A percentile compares a stretch with the other conserved stretches of the same genome.
These are phyloP conservation scores for Drosophila pandora DNA, from an alignment of 1,140 invertebrate species.

Conservation along the genomic window DNA sequence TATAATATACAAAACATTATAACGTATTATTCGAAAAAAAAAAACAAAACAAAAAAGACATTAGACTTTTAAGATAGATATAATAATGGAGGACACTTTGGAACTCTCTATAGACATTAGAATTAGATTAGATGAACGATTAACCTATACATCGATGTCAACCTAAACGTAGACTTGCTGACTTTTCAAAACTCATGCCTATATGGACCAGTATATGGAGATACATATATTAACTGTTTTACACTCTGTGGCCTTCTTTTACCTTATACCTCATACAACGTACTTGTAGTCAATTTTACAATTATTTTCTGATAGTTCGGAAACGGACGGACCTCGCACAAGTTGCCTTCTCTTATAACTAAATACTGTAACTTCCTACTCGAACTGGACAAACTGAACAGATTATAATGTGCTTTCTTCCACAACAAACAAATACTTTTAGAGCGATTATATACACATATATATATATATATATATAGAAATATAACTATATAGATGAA, in stretches of 20 bases:
- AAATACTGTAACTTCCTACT: constrained; percentile 55
- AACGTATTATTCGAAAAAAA: background rate
- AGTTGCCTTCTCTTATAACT: constrained; percentile 66
- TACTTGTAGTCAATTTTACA: constrained; percentile 80
- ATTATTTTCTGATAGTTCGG: constrained; percentile 30
- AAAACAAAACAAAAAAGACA: constrained; percentile 20
- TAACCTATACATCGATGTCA: constrained; percentile 46
- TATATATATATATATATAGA: constrained; percentile 25
- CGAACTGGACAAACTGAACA: constrained; percentile 53
- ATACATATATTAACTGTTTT: constrained; percentile 54
- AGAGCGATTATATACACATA: constrained; percentile 10
- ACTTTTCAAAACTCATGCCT: constrained; percentile 66
- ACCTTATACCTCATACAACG: constrained; percentile 78
- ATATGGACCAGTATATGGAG: constrained; percentile 66
- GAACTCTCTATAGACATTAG: constrained; percentile 23
- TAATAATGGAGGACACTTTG: constrained; percentile 5
- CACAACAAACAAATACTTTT: constrained; percentile 16
- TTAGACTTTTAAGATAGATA: constrained; percentile 18
- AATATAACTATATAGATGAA: constrained; percentile 12
- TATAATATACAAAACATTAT: constrained; percentile 1
- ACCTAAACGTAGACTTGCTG: constrained; percentile 69
- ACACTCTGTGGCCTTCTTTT: constrained; percentile 80
- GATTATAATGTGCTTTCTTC: constrained; percentile 54
- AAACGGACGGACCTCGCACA: constrained; percentile 57
- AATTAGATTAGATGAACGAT: constrained; percentile 18